Base-by-base conservation (phyloP, 2,797 vertebrate genomes). In the Phrynocephalus vlangalii region DNA sequence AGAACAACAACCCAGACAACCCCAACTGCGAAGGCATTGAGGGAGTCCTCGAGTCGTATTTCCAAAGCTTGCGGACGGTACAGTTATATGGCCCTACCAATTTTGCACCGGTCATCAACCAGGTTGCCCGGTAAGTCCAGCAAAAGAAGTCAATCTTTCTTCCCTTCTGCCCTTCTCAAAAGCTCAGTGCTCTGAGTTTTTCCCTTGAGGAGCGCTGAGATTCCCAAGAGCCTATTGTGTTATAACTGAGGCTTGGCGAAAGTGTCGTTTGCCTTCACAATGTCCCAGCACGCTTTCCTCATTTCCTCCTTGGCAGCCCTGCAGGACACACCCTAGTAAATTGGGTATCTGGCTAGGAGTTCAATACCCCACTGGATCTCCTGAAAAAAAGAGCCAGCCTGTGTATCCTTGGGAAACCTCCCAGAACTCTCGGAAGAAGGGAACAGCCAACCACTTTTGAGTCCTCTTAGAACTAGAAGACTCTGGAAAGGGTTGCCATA, bases 1-100 rank as follows among this genome's bases (percentile, higher is more conserved):
- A 99, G 98, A 98, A 97, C 89, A 97, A 97, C 16, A 98, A 99
- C 2, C 91, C 78, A 15, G 98, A 98, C 66, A 98, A 98, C 89
- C 97, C 98, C 48, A 99, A 98, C 97, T 99, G 99, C n/a, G 97
- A 96, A 0, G 98, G 98, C 81, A 99, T 99, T 0, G 98, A 99
- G 63, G 99, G 99, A 0, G 98, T 99, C 16, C 96, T 99, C 91
- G 98, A 99, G 96, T 97, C 98, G 15, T 99, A 99, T 92, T 98
- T 99, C 91, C 97, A 98, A 95, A 99, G 98, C 93, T 97, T 99
- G 92, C 97, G 98, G 84, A 98, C 97, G 0, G 98, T 99, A 88
- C 98, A 99, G 96, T 97, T 99, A n/a, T 99, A 99, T 0, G 99
- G 99, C 80, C 99, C 99, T 86, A 99, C 99, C 90, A 99, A 99